Base-by-base conservation (phyloP, 2,113 vertebrate species). In the Danionella cerebrum region DNA sequence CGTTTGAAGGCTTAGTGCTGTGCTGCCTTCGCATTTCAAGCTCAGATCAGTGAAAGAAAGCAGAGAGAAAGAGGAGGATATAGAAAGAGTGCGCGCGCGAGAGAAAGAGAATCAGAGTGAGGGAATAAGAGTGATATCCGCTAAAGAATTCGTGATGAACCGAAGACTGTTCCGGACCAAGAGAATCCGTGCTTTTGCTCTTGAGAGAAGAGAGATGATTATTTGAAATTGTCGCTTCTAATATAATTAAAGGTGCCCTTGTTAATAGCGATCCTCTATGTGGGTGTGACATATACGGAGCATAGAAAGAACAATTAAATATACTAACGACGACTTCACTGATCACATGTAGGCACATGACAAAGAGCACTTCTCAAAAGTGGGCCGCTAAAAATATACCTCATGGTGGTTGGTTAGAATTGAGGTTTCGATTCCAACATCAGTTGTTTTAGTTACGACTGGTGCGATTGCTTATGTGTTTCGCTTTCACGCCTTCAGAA, bases 1-100 rank as follows among this genome's bases (percentile, higher is more conserved):
- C 89, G 90, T 94, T 93, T 94, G 93, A 92, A 93, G 92, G 92
- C 92, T 95, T 94, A 92, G 90, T 84, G 90, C 88, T 93, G 90
- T 92, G 81, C 89, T 90, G 91, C 81, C 84, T 89, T 90, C 88
- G 89, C 92, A 92, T 95, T 94, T 93, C 93, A 93, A 91, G 90
- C 90, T 91, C 90, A 94, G 91, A 94, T 94, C 91, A 93, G 91
- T 90, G 85, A 88, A 89, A 90, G 91, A 90, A 89, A 90, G 87
- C 29, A 87, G 74, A 87, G 87, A 89, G 85, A 89, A 83, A 87
- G 41, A 64, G 38, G 42, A 18, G 81, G 86, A 69, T 87, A 84
- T 87, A 86, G 85, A 84, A 86, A 65, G n/a, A 29, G 44, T 47
- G 88, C 84, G 87, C 86, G 85, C 83, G 86, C 45, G 57, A 45